Evolutionary conservation across 2,888 invertebrate species (phyloP).

Genomic region (Steinernema carpocapsae): DNA sequence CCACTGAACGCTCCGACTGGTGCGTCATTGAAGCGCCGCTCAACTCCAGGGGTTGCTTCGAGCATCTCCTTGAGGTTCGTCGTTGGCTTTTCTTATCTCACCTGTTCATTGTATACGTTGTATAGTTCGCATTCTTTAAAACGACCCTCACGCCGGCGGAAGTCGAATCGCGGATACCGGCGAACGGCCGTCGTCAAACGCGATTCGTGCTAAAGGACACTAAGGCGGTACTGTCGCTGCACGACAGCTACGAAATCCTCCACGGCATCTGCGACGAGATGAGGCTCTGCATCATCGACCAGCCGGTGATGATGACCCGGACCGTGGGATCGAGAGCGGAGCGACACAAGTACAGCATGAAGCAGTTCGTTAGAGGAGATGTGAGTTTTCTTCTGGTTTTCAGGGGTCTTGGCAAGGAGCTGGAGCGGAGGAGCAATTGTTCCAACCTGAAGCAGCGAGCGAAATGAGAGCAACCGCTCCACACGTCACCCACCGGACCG

Average conservation of each 20-base stretch:
- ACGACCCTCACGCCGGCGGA: background rate
- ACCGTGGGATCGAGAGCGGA: background rate
- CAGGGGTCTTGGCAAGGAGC: background rate
- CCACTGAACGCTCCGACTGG: slow-evolving; percentile 9
- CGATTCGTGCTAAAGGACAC: slow-evolving; percentile 3
- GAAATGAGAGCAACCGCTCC: too few species aligned
- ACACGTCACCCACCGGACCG: too few species aligned
- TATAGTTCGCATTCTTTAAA: background rate
- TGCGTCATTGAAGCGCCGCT: slow-evolving; percentile 2
- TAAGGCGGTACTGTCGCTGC: background rate
- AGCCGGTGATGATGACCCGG: background rate
- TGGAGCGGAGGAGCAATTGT: too few species aligned
- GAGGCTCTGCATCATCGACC: background rate
- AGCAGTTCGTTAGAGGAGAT: background rate
- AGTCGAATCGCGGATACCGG: background rate
- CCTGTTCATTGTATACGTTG: too few species aligned
- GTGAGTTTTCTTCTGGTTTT: background rate
- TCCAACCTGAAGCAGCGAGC: too few species aligned
- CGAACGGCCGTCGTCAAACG: slow-evolving; percentile 8
- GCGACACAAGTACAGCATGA: slow-evolving; percentile 8
- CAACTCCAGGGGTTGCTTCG: background rate
- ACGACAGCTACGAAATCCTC: background rate
- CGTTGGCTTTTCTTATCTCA: background rate
- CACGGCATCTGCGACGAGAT: background rate
- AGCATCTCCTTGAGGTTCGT: background rate